Conservation (phyloP, 1,140 invertebrate species). For the Papilio polyxenes region DNA sequence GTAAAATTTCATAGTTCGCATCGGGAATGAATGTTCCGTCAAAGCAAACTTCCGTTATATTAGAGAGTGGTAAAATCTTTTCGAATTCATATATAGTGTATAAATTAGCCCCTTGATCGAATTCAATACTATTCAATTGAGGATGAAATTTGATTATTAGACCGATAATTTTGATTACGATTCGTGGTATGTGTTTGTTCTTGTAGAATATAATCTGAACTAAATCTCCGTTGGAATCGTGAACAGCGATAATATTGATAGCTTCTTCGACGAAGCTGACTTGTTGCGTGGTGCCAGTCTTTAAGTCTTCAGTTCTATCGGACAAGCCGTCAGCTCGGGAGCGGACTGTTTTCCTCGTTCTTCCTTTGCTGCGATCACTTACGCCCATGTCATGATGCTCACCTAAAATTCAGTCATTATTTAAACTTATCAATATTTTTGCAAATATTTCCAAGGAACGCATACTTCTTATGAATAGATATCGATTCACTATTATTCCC, state of each 20-base stretch:
- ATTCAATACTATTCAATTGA: slow-evolving; percentile 48
- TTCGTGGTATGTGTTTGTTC: slow-evolving; percentile 52
- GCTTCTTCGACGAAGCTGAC: slow-evolving; percentile 22
- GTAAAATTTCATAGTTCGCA: slow-evolving; percentile 58
- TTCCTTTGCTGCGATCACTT: slow-evolving; percentile 48
- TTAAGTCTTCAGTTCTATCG: slow-evolving; percentile 39
- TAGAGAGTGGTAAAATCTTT: slow-evolving; percentile 49
- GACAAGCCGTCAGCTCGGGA: slow-evolving; percentile 44
- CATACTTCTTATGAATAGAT: too few relatives aligned
- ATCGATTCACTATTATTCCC: too few relatives aligned
- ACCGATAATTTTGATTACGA: slow-evolving; percentile 54
- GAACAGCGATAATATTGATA: slow-evolving; percentile 48
- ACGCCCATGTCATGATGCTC: slow-evolving; percentile 47
- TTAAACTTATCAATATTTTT: not conserved
- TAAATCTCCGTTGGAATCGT: slow-evolving; percentile 50
- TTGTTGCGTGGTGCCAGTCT: slow-evolving; percentile 12
- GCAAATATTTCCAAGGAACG: too few relatives aligned
- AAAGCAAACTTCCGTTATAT: slow-evolving; percentile 60
- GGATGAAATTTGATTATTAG: slow-evolving; percentile 52
- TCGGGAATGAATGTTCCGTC: slow-evolving; percentile 54
- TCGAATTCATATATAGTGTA: slow-evolving; percentile 57
- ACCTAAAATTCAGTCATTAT: slow-evolving; percentile 41
- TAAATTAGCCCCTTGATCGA: slow-evolving; percentile 52
- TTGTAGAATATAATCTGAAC: slow-evolving; percentile 55
- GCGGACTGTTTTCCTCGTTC: slow-evolving; percentile 43